Evolutionary conservation across 2,888 invertebrate genomes (phyloP).

Genomic region (Tetragonula carbonaria): DNA sequence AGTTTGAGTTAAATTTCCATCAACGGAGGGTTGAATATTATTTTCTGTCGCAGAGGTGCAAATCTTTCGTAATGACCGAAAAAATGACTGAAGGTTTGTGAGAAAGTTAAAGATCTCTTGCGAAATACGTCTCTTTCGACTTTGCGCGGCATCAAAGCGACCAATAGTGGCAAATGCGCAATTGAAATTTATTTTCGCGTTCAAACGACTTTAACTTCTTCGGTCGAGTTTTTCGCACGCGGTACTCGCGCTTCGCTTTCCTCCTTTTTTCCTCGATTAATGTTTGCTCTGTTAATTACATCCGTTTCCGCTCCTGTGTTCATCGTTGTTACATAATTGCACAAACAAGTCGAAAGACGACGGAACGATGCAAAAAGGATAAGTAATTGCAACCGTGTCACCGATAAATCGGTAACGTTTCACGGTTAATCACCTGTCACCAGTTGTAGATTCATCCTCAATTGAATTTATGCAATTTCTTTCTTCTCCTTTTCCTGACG

Average conservation of each 20-base stretch:
- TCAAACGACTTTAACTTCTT: background rate
- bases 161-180: background rate
- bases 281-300: slow-evolving; percentile 28
- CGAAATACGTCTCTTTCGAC: background rate
- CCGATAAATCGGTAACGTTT: background rate
- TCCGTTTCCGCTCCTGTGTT: background rate
- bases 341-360: background rate
- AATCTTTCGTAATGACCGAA: background rate
- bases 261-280: slow-evolving; percentile 2
- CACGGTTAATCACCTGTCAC: background rate
- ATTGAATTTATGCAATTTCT: too few species aligned
- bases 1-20: background rate
- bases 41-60: background rate
- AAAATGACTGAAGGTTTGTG: background rate
- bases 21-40: too few species aligned
- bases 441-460: too few species aligned
- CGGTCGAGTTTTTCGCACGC: background rate
- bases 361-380: background rate
- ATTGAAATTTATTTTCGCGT: slow-evolving; percentile 24
- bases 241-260: background rate
- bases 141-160: background rate
- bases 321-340: slow-evolving; percentile 6
- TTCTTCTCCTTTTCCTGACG: too few species aligned
- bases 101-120: background rate
- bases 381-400: background rate